phyloP scores from a whole-genome alignment of 1,140 invertebrate genomes.

The Hyphantria cunea region DNA sequence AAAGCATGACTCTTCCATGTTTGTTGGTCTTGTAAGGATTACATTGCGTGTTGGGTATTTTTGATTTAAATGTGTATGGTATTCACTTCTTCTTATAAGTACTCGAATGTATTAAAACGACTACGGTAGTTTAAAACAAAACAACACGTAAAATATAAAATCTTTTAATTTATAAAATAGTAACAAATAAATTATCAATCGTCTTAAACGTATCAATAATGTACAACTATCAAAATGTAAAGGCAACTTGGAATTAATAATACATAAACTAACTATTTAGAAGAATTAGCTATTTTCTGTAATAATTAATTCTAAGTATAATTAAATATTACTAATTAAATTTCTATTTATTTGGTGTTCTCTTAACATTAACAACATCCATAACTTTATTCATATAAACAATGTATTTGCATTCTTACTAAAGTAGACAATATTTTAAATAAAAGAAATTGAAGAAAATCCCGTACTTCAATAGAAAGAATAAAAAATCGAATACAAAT shows the following conservation, averaged over 20 bases:
- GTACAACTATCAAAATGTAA: slow-evolving; percentile 17
- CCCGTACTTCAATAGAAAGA: no score
- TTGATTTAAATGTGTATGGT: no score
- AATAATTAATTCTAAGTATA: background rate
- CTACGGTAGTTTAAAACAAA: background rate
- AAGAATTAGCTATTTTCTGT: slow-evolving; percentile 9
- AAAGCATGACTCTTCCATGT: no score
- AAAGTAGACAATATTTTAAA: no score
- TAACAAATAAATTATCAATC: slow-evolving; percentile 26
- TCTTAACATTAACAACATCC: slow-evolving; percentile 3
- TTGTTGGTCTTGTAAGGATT: no score
- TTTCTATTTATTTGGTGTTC: slow-evolving; percentile 25
- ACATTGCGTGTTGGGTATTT: no score
- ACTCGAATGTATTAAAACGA: no score
- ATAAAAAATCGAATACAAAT: no score
- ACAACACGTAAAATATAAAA: background rate
- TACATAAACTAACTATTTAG: slow-evolving; percentile 3
- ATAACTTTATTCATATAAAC: no score
- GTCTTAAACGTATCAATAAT: slow-evolving; percentile 5
- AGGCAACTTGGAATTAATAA: slow-evolving; percentile 20
- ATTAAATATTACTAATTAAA: slow-evolving; percentile 6
- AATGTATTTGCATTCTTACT: no score
- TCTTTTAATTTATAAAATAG: slow-evolving; percentile 18
- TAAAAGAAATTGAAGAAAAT: no score
- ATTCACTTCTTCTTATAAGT: no score